These are phyloP conservation scores for Arenaria interpres DNA, from an alignment of 2,113 vertebrate genomes.

Conservation along the genomic window DNA sequence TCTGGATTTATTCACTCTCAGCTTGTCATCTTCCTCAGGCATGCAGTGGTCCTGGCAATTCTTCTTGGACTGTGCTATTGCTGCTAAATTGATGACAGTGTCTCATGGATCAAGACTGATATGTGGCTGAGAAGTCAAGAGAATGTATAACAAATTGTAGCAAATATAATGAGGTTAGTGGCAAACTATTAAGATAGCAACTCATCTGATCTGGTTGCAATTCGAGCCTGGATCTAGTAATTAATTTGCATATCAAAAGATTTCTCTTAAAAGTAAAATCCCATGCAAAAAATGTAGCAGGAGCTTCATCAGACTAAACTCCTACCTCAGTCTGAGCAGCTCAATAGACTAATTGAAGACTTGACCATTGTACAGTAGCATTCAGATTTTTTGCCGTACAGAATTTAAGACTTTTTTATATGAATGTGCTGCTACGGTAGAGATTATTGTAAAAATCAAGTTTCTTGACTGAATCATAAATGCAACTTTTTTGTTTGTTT, in stretches of 20 bases:
- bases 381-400: background rate
- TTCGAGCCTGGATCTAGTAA: background rate
- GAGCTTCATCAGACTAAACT: background rate
- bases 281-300: background rate
- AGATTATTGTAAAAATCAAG: background rate
- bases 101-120: background rate
- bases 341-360: background rate
- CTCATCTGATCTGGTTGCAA: background rate
- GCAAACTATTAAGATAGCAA: background rate
- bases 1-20: constrained; percentile 51
- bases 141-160: background rate
- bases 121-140: background rate
- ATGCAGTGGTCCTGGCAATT: background rate
- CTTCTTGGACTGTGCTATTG: background rate
- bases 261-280: background rate
- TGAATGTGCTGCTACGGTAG: background rate
- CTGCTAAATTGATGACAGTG: background rate
- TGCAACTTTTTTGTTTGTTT: background rate
- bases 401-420: background rate
- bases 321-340: background rate
- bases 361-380: background rate
- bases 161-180: background rate
- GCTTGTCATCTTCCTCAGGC: constrained; percentile 14
- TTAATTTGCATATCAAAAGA: background rate
- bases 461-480: background rate